A percentile compares a stretch with the other conserved stretches of the same genome.
phyloP scores from a whole-genome alignment of 2,888 invertebrate species.

The Napeogenes inachia region DNA sequence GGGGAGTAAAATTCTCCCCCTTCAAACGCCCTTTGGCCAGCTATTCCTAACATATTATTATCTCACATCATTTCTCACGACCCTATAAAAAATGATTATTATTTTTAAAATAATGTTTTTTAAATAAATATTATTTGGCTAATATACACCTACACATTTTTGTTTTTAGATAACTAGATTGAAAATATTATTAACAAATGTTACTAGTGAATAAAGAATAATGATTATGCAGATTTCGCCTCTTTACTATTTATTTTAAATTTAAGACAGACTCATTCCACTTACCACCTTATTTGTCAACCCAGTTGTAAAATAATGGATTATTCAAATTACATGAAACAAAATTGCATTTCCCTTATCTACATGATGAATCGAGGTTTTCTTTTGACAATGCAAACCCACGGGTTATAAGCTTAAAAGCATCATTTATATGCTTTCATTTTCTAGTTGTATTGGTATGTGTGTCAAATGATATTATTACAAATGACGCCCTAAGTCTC shows the following conservation, averaged over 20 bases:
- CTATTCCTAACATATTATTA: constrained; percentile 37
- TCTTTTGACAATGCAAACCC: constrained; percentile 14
- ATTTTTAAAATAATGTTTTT: neutral
- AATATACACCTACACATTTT: too few relatives aligned
- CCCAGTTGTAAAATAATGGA: neutral
- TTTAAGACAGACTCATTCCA: too few relatives aligned
- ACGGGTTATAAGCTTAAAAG: constrained; percentile 7
- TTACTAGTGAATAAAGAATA: too few relatives aligned
- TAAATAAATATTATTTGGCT: neutral
- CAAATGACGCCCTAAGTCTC: constrained; percentile 31
- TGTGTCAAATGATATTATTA: constrained; percentile 28
- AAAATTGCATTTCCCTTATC: constrained; percentile 17
- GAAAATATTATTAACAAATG: too few relatives aligned
- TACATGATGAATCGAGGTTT: constrained; percentile 13
- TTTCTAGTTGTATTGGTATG: constrained; percentile 18
- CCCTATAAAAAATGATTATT: neutral
- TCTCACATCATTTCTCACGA: constrained; percentile 41
- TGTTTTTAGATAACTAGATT: too few relatives aligned
- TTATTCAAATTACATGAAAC: neutral
- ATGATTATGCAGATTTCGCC: neutral
- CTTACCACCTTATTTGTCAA: neutral
- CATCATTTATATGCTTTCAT: constrained; percentile 23
- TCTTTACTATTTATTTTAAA: too few relatives aligned
- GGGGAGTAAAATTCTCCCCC: constrained; percentile 49
- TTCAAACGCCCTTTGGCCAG: constrained; percentile 41